Evolutionary conservation across 2,113 vertebrate species (phyloP).

Genomic region (Amia ocellicauda): DNA sequence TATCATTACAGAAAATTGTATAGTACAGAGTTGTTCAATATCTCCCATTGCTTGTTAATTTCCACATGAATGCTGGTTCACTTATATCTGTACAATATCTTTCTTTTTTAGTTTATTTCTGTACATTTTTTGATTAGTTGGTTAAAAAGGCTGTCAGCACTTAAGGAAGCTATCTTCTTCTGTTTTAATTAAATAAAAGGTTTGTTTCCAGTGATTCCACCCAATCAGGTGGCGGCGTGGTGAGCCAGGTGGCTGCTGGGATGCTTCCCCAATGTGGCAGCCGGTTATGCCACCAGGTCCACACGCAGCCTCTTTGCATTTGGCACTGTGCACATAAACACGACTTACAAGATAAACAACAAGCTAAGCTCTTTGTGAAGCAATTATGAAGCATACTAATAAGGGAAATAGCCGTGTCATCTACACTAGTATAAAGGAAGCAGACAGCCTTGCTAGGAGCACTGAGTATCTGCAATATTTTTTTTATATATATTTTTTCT

Average conservation of each 20-base stretch:
- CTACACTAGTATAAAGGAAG: slow-evolving; percentile 89
- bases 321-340: slow-evolving; percentile 99
- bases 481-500: slow-evolving; percentile 54
- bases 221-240: slow-evolving; percentile 64
- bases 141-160: slow-evolving; percentile 99
- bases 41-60: slow-evolving; percentile 97
- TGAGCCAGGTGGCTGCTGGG: slow-evolving; percentile 81
- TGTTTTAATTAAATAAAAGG: slow-evolving; percentile 92
- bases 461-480: slow-evolving; percentile 85
- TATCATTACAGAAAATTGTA: slow-evolving; percentile 99
- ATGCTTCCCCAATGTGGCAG: slow-evolving; percentile 71
- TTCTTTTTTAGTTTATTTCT: slow-evolving; percentile 83
- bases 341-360: slow-evolving; percentile 99
- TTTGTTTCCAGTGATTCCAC: slow-evolving; percentile 76
- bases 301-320: slow-evolving; percentile 72
- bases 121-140: slow-evolving; percentile 98
- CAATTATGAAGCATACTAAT: slow-evolving; percentile 97
- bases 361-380: slow-evolving; percentile 99
- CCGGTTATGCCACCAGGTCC: slow-evolving; percentile 60
- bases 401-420: slow-evolving; percentile 94
- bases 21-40: slow-evolving; percentile 99
- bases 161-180: slow-evolving; percentile 92
- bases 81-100: slow-evolving; percentile 99
- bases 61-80: slow-evolving; percentile 99
- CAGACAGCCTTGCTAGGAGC: slow-evolving; percentile 87